Conservation (phyloP, 2,888 invertebrate genomes). For the Spialia ferax region DNA sequence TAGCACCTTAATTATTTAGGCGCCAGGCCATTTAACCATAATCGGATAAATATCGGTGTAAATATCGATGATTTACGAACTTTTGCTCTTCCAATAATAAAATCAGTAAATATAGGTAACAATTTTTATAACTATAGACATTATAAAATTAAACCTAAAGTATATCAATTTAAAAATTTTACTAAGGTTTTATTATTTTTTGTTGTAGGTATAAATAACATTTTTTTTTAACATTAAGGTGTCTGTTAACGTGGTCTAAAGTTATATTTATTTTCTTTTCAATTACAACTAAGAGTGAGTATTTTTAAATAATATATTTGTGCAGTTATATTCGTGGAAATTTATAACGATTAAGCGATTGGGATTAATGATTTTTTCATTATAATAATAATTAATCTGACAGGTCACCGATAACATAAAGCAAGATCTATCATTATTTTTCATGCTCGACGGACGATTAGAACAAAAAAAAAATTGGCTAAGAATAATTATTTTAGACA, state of each 20-base stretch:
- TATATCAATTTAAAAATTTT: background rate
- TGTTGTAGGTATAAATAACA: background rate
- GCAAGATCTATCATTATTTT: too few relatives aligned
- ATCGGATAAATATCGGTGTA: too few relatives aligned
- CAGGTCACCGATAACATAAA: too few relatives aligned
- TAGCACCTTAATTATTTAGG: too few relatives aligned
- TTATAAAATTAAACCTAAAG: background rate
- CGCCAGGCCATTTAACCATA: too few relatives aligned
- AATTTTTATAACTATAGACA: background rate
- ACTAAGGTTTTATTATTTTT: background rate
- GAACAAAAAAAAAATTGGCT: background rate
- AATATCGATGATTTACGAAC: too few relatives aligned
- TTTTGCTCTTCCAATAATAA: too few relatives aligned
- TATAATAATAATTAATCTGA: background rate
- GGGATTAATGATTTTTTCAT: background rate
- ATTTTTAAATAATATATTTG: background rate
- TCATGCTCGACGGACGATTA: too few relatives aligned
- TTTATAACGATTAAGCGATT: background rate
- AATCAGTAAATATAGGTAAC: background rate
- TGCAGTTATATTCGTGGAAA: background rate
- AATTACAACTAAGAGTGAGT: background rate
- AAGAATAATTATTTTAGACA: too few relatives aligned
- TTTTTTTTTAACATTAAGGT: background rate
- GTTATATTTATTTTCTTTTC: conserved; percentile 10
- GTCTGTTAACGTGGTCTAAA: conserved; percentile 34